Conservation (phyloP, 2,113 vertebrate species). For the Camelus dromedarius region DNA sequence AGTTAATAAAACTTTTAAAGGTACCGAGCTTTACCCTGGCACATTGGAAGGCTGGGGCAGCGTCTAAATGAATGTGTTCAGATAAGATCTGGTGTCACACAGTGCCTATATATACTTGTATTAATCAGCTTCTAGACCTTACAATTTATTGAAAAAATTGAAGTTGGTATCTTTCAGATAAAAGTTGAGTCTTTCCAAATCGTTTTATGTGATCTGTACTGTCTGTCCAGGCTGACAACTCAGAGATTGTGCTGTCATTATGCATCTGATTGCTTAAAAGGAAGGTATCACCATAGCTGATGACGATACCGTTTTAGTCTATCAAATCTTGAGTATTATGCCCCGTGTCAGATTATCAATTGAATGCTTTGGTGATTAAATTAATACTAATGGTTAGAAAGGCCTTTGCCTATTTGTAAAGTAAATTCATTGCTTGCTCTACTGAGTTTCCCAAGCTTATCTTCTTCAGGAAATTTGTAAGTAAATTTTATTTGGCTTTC, state of each 20-base stretch:
- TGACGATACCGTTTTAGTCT: conserved; percentile 32
- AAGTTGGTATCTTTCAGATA: conserved; percentile 23
- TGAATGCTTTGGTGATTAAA: conserved; percentile 36
- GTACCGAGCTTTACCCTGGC: not conserved
- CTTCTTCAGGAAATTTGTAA: conserved; percentile 67
- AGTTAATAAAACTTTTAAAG: conserved; percentile 15
- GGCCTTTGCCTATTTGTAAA: conserved; percentile 50
- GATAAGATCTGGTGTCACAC: not conserved
- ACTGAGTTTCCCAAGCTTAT: not conserved
- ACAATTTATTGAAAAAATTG: not conserved
- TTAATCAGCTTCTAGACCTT: conserved; percentile 36
- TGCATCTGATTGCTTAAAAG: conserved; percentile 51
- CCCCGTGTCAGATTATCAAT: conserved; percentile 9
- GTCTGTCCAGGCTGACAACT: not conserved
- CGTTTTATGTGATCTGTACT: not conserved
- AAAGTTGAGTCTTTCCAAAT: conserved; percentile 31
- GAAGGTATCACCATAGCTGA: conserved; percentile 1
- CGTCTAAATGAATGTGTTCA: not conserved
- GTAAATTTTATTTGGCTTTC: conserved; percentile 56
- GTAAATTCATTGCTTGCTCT: not conserved
- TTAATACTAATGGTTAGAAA: conserved; percentile 16
- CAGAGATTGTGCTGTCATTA: conserved; percentile 4
- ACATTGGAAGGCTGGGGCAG: not conserved
- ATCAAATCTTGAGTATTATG: not conserved
- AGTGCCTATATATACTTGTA: not conserved